phyloP scores from a whole-genome alignment of 2,113 vertebrate species.

The Phalacrocorax pelagicus region DNA sequence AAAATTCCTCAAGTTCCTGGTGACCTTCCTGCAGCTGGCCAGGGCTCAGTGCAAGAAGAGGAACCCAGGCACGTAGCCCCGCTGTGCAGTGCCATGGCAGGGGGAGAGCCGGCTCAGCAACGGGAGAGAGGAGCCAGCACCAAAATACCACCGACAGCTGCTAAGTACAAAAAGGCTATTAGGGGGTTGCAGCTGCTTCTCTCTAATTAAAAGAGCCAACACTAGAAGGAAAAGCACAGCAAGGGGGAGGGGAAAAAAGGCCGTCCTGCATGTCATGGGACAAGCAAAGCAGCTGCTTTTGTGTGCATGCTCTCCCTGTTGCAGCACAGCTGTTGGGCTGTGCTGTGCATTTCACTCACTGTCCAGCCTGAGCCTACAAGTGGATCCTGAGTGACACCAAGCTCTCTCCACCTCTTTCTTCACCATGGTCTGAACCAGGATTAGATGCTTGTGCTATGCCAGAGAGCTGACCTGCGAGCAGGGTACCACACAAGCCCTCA shows the following conservation, averaged over 20 bases:
- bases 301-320: no score
- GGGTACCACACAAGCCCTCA: not conserved
- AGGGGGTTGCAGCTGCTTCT: conserved; percentile 16
- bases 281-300: not conserved
- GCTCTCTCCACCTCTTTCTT: not conserved
- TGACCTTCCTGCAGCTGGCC: not conserved
- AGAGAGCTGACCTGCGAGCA: no score
- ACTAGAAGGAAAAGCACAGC: not conserved
- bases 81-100: accelerated
- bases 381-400: accelerated
- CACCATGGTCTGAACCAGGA: not conserved
- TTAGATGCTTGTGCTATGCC: not conserved
- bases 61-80: not conserved
- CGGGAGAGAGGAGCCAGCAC: not conserved
- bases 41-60: not conserved
- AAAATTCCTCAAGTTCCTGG: not conserved
- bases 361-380: not conserved
- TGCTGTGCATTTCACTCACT: not conserved
- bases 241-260: not conserved
- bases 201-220: not conserved
- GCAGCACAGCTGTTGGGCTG: not conserved
- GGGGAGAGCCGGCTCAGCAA: not conserved
- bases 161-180: not conserved
- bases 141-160: not conserved
- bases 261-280: not conserved